Evolutionary conservation across 2,113 vertebrate species (phyloP).

Genomic region (Corythaixoides concolor): DNA sequence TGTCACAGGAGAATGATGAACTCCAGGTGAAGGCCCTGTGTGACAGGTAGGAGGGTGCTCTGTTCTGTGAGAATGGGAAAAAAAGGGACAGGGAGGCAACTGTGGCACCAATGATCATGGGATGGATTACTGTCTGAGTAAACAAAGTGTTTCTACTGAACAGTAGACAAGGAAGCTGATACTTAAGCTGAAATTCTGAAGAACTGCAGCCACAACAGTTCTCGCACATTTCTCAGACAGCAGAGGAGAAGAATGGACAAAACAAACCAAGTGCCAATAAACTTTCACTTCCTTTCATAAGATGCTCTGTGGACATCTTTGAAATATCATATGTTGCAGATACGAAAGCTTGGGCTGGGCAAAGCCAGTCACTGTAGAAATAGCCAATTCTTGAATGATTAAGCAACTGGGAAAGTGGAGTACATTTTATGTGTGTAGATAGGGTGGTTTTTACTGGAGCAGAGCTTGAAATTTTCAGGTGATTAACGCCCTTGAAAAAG

Average conservation of each 20-base stretch:
- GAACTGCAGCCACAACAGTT: neutral
- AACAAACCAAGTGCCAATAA: slow-evolving; percentile 37
- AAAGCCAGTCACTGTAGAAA: neutral
- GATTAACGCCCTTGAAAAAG: slow-evolving; percentile 27
- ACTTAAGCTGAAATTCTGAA: slow-evolving; percentile 12
- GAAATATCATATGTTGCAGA: neutral
- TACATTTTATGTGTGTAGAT: neutral
- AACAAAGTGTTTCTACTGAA: neutral
- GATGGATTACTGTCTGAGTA: neutral
- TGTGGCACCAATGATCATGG: neutral
- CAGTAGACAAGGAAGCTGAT: neutral
- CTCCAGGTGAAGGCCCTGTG: neutral
- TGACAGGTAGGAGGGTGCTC: neutral
- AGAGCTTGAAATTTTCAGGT: slow-evolving; percentile 11
- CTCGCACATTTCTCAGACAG: slow-evolving; percentile 1
- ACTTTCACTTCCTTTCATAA: slow-evolving; percentile 3
- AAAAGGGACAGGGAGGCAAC: neutral
- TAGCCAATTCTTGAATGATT: neutral
- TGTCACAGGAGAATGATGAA: neutral
- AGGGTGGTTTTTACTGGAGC: neutral
- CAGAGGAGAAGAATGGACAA: neutral
- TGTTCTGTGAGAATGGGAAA: neutral
- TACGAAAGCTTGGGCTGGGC: neutral
- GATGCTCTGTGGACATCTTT: slow-evolving; percentile 12
- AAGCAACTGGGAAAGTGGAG: slow-evolving; percentile 5